These are phyloP conservation scores for Sebastes diploproa DNA, from an alignment of 2,797 vertebrate genomes.

Conservation along the genomic window DNA sequence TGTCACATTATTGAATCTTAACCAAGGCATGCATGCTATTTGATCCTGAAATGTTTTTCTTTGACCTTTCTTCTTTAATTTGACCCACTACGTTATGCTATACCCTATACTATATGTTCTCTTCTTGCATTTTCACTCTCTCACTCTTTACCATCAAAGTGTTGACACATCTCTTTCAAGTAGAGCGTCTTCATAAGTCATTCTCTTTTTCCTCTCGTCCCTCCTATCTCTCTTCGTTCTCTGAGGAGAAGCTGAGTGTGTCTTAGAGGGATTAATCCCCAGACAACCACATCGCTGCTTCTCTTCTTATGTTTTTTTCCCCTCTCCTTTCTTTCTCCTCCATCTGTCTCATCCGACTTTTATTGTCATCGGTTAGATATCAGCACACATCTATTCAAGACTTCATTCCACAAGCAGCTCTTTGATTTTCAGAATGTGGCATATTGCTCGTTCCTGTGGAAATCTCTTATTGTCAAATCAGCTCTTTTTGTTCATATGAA, in stretches of 20 bases:
- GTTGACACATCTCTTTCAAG: conserved; percentile 73
- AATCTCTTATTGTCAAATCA: background rate
- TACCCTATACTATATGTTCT: conserved; percentile 27
- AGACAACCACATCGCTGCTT: conserved; percentile 49
- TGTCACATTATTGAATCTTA: conserved; percentile 1
- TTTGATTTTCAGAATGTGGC: conserved; percentile 34
- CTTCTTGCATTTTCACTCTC: conserved; percentile 37
- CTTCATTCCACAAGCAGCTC: conserved; percentile 19
- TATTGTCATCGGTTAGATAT: conserved; percentile 52
- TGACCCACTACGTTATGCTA: conserved; percentile 46
- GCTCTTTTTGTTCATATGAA: background rate
- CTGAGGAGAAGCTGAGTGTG: conserved; percentile 62
- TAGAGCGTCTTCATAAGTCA: conserved; percentile 73
- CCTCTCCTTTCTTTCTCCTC: conserved; percentile 29
- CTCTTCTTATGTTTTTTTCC: conserved; percentile 35
- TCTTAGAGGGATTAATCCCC: conserved; percentile 68
- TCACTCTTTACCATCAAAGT: conserved; percentile 71
- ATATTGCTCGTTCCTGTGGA: background rate
- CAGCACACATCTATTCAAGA: conserved; percentile 21
- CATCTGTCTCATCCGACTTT: conserved; percentile 54
- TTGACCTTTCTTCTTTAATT: conserved; percentile 29
- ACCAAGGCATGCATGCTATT: background rate
- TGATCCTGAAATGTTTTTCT: conserved; percentile 21
- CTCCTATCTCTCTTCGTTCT: conserved; percentile 48
- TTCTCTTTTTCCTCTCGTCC: conserved; percentile 68